Base-by-base conservation (phyloP, 1,140 invertebrate species). In the Neodiprion pinetum region DNA sequence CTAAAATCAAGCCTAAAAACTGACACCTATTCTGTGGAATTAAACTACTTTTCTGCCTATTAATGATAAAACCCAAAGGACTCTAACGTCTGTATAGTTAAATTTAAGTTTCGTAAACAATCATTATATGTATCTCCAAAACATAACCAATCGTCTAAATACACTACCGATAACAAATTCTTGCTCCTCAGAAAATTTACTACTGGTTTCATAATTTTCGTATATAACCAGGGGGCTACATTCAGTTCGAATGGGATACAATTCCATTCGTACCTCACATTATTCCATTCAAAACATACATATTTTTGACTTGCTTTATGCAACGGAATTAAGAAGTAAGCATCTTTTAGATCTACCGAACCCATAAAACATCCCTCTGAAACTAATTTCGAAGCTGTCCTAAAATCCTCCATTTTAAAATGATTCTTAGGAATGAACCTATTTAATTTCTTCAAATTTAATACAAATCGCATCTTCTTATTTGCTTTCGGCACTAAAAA, bases 401-500 rank as follows among this genome's bases (percentile, higher is more conserved):
- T 67, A 7, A 65, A 10, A 53, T 75, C 70, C 21, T 75, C 70
- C 61, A 75, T 40, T 50, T 75, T 72, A 40, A 75, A 75, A 40
- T 75, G 74, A 9, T 23, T 21, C 2, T 69, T 21, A 7, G 7
- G 5, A 23, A 76, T 72, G 68, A 72, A 75, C 28, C 48, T 21
- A 70, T 77, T 73, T 10, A 73, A 68, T n/a, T 28, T 40, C 50
- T 72, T 77, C 47, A 74, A 53, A 67, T 77, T 72, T n/a, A 81
- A 66, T 21, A 80, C 73, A 61, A 77, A 75, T 65, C 53, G 10
- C 40, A 28, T 65, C 28, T 23, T 21, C 1, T 87, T n/a, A 88
- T 88, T 5, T 87, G 89, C 10, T 49, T 75, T 75, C 1, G 70
- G 53, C 11, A 48, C 47, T 49, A 75, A 69, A 72, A 75, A 75